A percentile compares a stretch with the other conserved stretches of the same genome.
Conservation (phyloP, 2,797 vertebrate species). For the Poeciliopsis gracilis region DNA sequence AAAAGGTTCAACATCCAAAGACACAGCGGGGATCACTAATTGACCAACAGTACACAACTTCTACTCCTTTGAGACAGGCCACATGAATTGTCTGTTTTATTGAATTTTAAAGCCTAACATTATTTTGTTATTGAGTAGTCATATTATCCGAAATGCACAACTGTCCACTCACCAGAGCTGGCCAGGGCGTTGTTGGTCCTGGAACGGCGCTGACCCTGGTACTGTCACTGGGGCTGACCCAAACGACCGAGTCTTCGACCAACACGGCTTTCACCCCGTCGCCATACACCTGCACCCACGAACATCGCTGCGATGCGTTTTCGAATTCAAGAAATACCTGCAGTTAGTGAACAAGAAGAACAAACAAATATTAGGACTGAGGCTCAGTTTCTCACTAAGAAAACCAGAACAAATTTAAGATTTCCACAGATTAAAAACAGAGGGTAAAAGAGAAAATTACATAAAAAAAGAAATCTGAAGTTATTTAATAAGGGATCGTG, state of each 20-base stretch:
- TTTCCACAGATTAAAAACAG: background rate
- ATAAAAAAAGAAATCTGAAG: background rate
- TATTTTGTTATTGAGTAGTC: background rate
- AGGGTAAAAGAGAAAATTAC: background rate
- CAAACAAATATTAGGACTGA: background rate
- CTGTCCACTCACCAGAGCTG: slow-evolving; percentile 90
- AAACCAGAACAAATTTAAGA: background rate
- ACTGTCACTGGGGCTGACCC: slow-evolving; percentile 86
- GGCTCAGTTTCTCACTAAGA: background rate
- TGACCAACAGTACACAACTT: background rate
- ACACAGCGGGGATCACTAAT: background rate
- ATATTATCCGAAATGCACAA: background rate
- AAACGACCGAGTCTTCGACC: slow-evolving; percentile 93
- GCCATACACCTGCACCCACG: slow-evolving; percentile 96
- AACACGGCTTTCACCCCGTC: slow-evolving; percentile 92
- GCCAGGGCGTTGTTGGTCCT: slow-evolving; percentile 82
- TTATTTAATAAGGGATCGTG: background rate
- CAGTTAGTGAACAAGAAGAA: slow-evolving; percentile 17
- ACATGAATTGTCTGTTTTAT: background rate
- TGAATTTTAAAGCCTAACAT: background rate
- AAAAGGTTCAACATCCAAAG: background rate
- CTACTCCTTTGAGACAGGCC: background rate
- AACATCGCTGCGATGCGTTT: slow-evolving; percentile 88
- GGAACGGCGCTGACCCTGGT: slow-evolving; percentile 77
- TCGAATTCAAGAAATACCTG: slow-evolving; percentile 98